Evolutionary conservation across 2,113 vertebrate genomes (phyloP).

Genomic region (Motacilla tschutschensis): DNA sequence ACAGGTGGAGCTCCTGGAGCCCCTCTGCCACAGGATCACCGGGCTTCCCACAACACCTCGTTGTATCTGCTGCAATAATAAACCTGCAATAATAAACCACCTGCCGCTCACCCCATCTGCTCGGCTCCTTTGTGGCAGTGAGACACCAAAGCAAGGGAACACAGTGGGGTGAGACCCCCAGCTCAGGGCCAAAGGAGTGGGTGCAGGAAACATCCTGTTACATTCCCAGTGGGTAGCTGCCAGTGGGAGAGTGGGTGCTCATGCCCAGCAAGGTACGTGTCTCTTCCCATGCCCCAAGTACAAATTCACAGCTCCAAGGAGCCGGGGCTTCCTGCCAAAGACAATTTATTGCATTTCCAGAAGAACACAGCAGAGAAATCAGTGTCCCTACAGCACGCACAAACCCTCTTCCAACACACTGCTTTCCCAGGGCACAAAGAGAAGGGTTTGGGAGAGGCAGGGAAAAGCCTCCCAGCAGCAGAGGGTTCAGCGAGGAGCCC

Average conservation of each 20-base stretch:
- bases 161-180: background rate
- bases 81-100: background rate
- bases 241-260: background rate
- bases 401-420: background rate
- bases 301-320: background rate
- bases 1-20: background rate
- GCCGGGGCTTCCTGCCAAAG: background rate
- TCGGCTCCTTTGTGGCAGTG: fast-evolving
- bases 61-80: constrained; percentile 10
- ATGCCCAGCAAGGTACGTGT: background rate
- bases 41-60: background rate
- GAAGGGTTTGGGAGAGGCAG: background rate
- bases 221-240: background rate
- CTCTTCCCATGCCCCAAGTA: background rate
- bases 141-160: background rate
- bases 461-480: background rate
- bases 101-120: fast-evolving
- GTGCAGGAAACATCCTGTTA: background rate
- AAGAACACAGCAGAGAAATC: background rate
- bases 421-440: background rate
- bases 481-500: background rate
- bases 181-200: background rate
- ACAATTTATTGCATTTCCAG: constrained; percentile 49
- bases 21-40: background rate
- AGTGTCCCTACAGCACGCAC: background rate